These are phyloP conservation scores for Petrocephalus microphthalmus DNA, from an alignment of 2,113 vertebrate species.

Conservation along the genomic window DNA sequence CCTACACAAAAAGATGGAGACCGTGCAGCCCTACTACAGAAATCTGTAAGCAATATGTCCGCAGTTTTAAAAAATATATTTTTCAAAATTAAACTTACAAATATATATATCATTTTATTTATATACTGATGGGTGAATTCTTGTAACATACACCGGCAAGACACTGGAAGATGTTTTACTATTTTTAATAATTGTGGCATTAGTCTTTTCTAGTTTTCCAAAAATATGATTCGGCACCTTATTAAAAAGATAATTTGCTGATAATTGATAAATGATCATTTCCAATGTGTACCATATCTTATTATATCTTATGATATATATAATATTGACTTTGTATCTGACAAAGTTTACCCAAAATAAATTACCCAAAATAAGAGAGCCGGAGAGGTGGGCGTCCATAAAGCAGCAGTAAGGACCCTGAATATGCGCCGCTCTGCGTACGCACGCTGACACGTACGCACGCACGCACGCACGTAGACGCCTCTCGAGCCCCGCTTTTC, in stretches of 20 bases:
- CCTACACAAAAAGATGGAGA: background rate
- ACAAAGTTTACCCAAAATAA: background rate
- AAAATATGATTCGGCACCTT: background rate
- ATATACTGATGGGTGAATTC: background rate
- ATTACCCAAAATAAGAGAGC: background rate
- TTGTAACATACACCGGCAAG: background rate
- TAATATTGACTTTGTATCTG: background rate
- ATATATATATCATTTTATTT: background rate
- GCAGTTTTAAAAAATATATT: background rate
- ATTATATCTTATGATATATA: no score
- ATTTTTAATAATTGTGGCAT: background rate
- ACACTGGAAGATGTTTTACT: background rate
- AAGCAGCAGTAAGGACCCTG: background rate
- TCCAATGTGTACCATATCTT: background rate
- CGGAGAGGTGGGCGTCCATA: background rate
- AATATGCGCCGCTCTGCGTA: background rate
- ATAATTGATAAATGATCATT: no score
- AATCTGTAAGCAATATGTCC: background rate
- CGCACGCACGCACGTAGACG: conserved; percentile 33
- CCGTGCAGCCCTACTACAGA: background rate
- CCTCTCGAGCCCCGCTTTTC: conserved; percentile 28
- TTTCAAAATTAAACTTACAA: background rate
- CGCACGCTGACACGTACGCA: conserved; percentile 38
- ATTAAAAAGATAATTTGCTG: background rate
- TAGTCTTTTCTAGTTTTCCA: background rate